Percentiles rank a stretch among this genome's conserved stretches.
phyloP scores from a whole-genome alignment of 2,888 invertebrate genomes.

The Glyphotaelius pellucidus region DNA sequence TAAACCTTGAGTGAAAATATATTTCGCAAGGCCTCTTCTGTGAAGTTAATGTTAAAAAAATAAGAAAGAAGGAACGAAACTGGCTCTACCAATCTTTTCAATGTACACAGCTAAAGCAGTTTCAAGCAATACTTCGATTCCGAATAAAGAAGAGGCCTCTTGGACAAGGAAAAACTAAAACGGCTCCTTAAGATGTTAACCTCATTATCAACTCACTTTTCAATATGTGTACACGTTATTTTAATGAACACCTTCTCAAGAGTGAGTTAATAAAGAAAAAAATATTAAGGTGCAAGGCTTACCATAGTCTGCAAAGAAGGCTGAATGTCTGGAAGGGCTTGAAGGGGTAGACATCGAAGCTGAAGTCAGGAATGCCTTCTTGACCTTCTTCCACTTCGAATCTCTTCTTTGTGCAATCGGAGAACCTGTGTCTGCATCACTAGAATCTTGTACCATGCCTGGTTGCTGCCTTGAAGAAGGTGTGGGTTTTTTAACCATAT shows the following conservation, averaged over 20 bases:
- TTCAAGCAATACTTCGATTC: too few species aligned
- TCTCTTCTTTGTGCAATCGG: constrained; percentile 77
- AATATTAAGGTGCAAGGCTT: constrained; percentile 67
- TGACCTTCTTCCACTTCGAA: constrained; percentile 86
- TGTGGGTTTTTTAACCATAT: constrained; percentile 66
- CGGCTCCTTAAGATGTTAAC: too few species aligned
- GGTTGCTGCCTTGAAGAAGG: constrained; percentile 65
- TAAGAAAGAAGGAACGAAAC: neutral
- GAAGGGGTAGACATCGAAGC: constrained; percentile 81
- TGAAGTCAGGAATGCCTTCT: constrained; percentile 83
- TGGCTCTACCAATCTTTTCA: too few species aligned
- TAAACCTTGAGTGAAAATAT: too few species aligned
- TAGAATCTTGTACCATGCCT: constrained; percentile 71
- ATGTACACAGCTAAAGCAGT: too few species aligned
- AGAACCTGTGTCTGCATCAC: constrained; percentile 72
- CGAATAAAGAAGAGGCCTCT: neutral
- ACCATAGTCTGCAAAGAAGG: constrained; percentile 83
- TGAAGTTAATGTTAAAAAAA: too few species aligned
- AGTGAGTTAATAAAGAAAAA: neutral
- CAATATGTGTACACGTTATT: too few species aligned
- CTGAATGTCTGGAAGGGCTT: constrained; percentile 82
- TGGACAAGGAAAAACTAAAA: too few species aligned
- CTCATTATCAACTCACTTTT: too few species aligned
- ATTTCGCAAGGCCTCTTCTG: too few species aligned
- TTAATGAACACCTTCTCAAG: neutral